phyloP scores from a whole-genome alignment of 2,888 invertebrate genomes.

The Gortyna flavago region DNA sequence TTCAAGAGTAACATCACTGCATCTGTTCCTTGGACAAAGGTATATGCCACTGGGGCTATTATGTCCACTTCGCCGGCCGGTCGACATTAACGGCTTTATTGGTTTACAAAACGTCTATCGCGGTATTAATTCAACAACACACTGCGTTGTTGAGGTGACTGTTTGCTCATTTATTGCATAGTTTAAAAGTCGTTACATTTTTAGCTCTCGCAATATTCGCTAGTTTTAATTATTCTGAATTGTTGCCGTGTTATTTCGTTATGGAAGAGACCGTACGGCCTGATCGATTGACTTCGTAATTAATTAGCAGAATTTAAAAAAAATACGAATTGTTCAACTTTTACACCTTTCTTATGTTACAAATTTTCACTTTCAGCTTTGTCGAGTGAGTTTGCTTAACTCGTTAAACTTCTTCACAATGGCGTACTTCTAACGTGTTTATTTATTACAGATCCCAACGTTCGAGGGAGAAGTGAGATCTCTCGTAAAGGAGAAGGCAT shows the following conservation, averaged over 20 bases:
- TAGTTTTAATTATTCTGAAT: neutral
- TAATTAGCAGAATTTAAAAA: neutral
- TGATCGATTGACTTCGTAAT: neutral
- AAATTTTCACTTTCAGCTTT: neutral
- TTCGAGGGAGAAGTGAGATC: conserved; percentile 80
- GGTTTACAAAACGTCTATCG: conserved; percentile 12
- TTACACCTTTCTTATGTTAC: neutral
- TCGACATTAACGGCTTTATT: conserved; percentile 8
- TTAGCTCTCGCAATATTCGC: neutral
- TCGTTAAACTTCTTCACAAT: neutral
- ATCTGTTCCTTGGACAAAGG: neutral
- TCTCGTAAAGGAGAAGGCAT: conserved; percentile 72
- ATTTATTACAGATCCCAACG: conserved; percentile 78
- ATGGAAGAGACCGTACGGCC: neutral
- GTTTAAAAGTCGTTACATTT: neutral
- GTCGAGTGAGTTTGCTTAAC: neutral
- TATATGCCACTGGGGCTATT: neutral
- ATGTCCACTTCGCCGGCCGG: neutral
- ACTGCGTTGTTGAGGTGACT: neutral
- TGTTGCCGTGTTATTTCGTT: neutral
- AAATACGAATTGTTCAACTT: neutral
- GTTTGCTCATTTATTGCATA: conserved; percentile 8
- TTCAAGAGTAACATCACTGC: neutral
- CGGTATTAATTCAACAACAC: neutral
- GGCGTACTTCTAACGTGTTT: neutral